phyloP scores from a whole-genome alignment of 2,888 invertebrate species.

The Drosophila emarginata region DNA sequence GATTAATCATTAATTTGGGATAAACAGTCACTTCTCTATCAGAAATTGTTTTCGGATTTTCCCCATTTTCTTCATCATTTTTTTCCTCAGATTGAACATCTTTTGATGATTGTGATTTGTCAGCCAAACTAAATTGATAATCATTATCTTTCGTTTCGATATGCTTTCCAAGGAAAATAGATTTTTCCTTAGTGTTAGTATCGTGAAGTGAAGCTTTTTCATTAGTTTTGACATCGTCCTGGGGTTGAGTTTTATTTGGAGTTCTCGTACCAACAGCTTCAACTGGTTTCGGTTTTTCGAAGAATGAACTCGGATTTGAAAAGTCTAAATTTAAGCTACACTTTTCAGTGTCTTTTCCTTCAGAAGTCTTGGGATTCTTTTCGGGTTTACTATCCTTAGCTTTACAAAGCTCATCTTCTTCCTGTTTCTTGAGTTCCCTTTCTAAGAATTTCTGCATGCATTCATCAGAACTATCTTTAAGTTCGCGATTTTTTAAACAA shows the following conservation, averaged over 20 bases:
- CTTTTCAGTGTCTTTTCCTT: neutral
- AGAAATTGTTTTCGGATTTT: neutral
- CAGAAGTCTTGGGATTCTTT: neutral
- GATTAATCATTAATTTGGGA: neutral
- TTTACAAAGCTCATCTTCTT: neutral
- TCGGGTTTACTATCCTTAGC: too few species aligned
- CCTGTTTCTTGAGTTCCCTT: neutral
- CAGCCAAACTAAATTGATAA: neutral
- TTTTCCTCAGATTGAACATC: neutral
- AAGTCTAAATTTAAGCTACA: neutral
- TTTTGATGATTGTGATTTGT: neutral
- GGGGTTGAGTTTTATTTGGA: neutral
- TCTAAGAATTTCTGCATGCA: neutral
- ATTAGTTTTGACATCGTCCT: neutral
- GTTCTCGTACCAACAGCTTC: neutral
- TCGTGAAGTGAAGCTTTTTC: neutral
- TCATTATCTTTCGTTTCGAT: neutral
- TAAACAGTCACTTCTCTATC: neutral
- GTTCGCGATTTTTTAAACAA: too few species aligned
- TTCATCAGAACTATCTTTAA: too few species aligned
- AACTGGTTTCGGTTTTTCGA: neutral
- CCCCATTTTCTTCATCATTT: neutral
- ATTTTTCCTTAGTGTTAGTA: neutral
- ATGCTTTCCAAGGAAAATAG: neutral
- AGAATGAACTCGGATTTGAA: neutral